Base-by-base conservation (phyloP, 2,113 vertebrate genomes). In the Rhynchomys soricoides region DNA sequence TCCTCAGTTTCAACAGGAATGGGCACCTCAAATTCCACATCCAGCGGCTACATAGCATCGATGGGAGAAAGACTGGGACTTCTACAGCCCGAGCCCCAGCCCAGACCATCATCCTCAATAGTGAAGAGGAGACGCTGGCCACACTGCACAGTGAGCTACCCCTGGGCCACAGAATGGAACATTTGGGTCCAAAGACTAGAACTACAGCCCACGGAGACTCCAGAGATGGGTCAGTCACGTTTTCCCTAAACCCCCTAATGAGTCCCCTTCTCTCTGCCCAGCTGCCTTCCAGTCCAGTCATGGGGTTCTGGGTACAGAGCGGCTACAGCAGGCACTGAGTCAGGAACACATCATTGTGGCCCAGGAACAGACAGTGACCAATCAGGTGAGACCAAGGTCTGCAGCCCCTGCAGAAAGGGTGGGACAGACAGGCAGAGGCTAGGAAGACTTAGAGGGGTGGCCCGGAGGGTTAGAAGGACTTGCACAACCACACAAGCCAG, bases 21-120 rank as follows among this genome's bases (percentile, higher is more conserved):
- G 99, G 99, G 16, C 99, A 99, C 97, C 98, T 99, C 81, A 99
- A 99, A 98, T 99, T 99, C 98, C 99, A 99, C 98, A 99, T 99
- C 98, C 99, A 99, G 97, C 98, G 99, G 86, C 99, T 99, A 92
- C 99, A 99, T 97, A 99, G 98, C 97, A 98, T 99, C 0, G 99
- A 99, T 26, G 97, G 98, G 66, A 99, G 98, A 91, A 99, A 98
- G 96, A 21, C 95, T 0, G 96, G 95, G 3, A 78, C 68, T 0
- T 95, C 97, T 0, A 10, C 96, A 0, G n/a, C 96, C n/a, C 90
- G 93, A 81, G 71, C 98, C 29, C 45, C 98, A 31, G 90, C 94
- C 82, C 99, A 99, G 97, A 99, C 99, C 91, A 99, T 99, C 98
- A 99, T 99, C 59, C 98, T 99, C 43, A 99, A 99, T 95, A 99